Conservation (phyloP, 2,113 vertebrate genomes). For the Apaloderma vittatum region DNA sequence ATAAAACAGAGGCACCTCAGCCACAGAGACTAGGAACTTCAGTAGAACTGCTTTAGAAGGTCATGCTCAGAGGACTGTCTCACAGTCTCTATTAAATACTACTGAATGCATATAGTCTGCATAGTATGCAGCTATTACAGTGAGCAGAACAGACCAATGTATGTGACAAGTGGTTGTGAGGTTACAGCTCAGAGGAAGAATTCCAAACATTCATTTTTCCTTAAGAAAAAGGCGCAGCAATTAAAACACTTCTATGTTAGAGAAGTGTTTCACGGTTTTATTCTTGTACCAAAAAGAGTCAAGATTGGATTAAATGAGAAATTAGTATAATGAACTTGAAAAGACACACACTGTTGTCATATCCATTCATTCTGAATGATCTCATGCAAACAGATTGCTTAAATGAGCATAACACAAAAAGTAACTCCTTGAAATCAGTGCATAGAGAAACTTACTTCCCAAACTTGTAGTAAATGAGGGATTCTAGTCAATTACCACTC, state of each 20-base stretch:
- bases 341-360: background rate
- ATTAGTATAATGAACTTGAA: background rate
- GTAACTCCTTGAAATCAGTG: background rate
- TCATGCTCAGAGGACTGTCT: background rate
- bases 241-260: background rate
- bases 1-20: background rate
- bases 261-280: background rate
- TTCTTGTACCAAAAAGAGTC: background rate
- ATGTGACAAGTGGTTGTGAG: background rate
- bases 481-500: background rate
- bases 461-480: background rate
- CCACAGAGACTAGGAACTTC: background rate
- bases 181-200: background rate
- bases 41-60: background rate
- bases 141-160: background rate
- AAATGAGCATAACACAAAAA: background rate
- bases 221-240: background rate
- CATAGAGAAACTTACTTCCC: background rate
- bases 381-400: background rate
- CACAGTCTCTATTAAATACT: background rate
- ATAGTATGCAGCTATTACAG: background rate
- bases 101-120: background rate
- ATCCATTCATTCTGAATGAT: background rate
- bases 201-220: background rate
- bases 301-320: background rate